A percentile compares a stretch with the other conserved stretches of the same genome.
These are phyloP conservation scores for Orthonevra nobilis DNA, from an alignment of 2,888 invertebrate species.

Conservation along the genomic window DNA sequence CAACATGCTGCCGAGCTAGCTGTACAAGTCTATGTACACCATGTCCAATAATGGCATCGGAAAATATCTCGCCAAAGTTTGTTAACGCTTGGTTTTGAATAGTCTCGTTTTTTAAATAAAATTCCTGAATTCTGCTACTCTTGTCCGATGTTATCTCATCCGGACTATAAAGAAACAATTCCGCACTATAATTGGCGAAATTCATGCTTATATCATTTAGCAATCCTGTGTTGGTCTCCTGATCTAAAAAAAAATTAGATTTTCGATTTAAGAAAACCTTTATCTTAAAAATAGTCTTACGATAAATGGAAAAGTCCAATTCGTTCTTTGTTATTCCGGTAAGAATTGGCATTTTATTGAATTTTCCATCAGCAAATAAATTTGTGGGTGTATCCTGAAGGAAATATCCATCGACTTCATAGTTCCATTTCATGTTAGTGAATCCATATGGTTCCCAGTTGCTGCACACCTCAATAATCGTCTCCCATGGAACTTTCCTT, in stretches of 20 bases:
- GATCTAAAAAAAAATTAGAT: slow-evolving; percentile 55
- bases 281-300: not conserved
- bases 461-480: slow-evolving; percentile 71
- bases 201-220: slow-evolving; percentile 73
- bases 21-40: slow-evolving; percentile 82
- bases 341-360: slow-evolving; percentile 83
- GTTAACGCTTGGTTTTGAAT: slow-evolving; percentile 55
- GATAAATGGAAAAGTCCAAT: slow-evolving; percentile 33
- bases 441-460: slow-evolving; percentile 74
- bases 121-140: slow-evolving; percentile 39
- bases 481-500: slow-evolving; percentile 72
- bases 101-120: slow-evolving; percentile 70
- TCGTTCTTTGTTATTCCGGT: slow-evolving; percentile 84
- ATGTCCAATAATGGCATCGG: slow-evolving; percentile 83
- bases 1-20: slow-evolving; percentile 81
- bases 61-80: slow-evolving; percentile 80
- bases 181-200: slow-evolving; percentile 75
- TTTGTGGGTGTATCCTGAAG: slow-evolving; percentile 82
- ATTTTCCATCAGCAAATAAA: slow-evolving; percentile 81
- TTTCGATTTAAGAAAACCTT: not conserved
- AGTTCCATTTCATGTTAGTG: slow-evolving; percentile 75
- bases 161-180: slow-evolving; percentile 74
- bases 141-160: not conserved
- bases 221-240: slow-evolving; percentile 71
- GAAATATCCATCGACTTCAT: slow-evolving; percentile 84